Evolutionary conservation across 1,140 invertebrate genomes (phyloP), one percentile per base, ranked within the genome.

Genomic region (Drosophila chauvacae): DNA sequence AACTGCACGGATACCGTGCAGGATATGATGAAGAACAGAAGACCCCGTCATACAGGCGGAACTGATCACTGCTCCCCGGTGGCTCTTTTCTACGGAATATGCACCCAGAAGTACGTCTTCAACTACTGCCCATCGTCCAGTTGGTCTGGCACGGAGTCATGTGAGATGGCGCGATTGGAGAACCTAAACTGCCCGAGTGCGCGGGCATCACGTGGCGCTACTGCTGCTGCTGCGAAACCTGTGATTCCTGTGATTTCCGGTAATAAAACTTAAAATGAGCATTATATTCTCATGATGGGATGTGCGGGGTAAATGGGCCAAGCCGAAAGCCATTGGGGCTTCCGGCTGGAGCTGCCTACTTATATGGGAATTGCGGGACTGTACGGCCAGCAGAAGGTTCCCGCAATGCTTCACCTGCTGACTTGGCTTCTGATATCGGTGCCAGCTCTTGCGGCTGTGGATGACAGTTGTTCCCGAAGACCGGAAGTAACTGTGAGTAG

Each of bases 81-180:
- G 13, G 50, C 85, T 0, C 1, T 84, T 0, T 55, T 55, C 2
- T 66, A 74, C 23, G 63, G 37, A 0, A 23, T 78, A 0, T 88
- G 84, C 55, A 14, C 66, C 1, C 56, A 60, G 44, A 71, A 37
- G n/a, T 66, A 81, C 14, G 50, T 66, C 0, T 88, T 81, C 26
- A 58, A 47, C 28, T n/a, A 90, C 13, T 88, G 81, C 1, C 84
- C 84, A 0, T 6, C 73, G 9, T 28, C 73, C 39, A 84, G 69
- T 13, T 88, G 84, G 84, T 50, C 58, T 1, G 35, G 53, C 20
- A 61, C 65, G 10, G 44, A 69, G 18, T 14, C 7, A 16, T 88
- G 84, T 41, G 70, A 88, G 16, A 35, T 57, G 26, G 50, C 64
- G 0, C 72, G 66, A 7, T 64, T 77, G 16, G 69, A 71, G 48